A percentile compares a stretch with the other conserved stretches of the same genome.
These are phyloP conservation scores for Dromiciops gliroides DNA, from an alignment of 2,113 vertebrate species.

Conservation along the genomic window DNA sequence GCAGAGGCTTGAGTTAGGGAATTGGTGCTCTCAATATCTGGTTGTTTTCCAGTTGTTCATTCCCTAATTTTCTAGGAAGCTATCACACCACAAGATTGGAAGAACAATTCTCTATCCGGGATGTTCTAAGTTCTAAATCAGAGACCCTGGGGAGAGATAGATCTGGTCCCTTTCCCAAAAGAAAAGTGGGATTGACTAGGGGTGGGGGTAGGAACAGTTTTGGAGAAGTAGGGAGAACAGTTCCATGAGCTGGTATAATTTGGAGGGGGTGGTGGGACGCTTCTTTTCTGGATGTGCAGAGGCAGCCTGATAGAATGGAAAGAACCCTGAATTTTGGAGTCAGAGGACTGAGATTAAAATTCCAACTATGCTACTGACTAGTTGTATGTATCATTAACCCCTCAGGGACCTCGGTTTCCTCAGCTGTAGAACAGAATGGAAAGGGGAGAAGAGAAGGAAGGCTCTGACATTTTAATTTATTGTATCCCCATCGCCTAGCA, in stretches of 20 bases:
- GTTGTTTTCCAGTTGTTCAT: background rate
- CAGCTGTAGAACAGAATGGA: background rate
- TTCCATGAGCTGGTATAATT: background rate
- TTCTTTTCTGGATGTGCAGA: background rate
- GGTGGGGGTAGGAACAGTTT: background rate
- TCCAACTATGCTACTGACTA: background rate
- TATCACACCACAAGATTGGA: background rate
- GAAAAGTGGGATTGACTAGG: background rate
- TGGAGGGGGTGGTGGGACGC: background rate
- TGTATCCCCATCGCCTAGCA: background rate
- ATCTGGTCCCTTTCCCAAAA: background rate
- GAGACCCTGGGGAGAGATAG: background rate
- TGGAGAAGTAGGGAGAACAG: background rate
- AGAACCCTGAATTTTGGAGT: background rate
- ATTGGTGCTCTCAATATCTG: background rate
- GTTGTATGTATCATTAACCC: background rate
- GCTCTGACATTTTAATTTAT: background rate
- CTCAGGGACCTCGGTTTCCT: background rate
- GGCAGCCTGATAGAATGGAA: background rate
- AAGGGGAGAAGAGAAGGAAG: background rate
- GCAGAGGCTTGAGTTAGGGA: background rate
- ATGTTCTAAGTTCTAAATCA: background rate
- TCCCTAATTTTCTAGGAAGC: background rate
- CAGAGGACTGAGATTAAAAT: background rate
- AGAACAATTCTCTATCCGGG: background rate